Evolutionary conservation across 2,888 invertebrate genomes (phyloP), one percentile per base, ranked within the genome.

Genomic region (Scrobipalpa costella): DNA sequence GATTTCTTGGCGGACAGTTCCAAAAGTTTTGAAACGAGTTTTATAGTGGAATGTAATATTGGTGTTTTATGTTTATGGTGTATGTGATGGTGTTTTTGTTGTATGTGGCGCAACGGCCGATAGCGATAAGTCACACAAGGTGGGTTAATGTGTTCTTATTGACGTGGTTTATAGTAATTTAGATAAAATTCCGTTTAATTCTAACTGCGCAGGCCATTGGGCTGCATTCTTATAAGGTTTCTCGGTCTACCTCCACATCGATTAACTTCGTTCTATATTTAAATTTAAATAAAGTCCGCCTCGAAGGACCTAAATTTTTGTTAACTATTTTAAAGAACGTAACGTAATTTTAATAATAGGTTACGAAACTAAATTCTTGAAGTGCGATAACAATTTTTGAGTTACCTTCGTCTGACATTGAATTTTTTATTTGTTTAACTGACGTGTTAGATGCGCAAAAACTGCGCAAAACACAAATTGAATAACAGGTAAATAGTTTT

Each of bases 81-180:
- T 58, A 47, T 36, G 47, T 47, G 57, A 63, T 68, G 64, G 70
- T 70, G 71, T 70, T 71, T 66, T 61, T 67, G 57, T 65, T 66
- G 60, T 63, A 17, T 44, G 15, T 67, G 65, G 65, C 65, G 68
- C 67, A 68, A 69, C 67, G 63, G 50, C 65, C 55, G 59, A 61
- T 67, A 64, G 52, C 65, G 69, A 75, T 73, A 73, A 71, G 65
- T 67, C 68, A 69, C 66, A 63, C 36, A 67, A 81, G 80, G 80
- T 81, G 67, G 68, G 75, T 76, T 78, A 80, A 78, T 77, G 71
- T 74, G 71, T 76, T 71, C 63, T 72, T 64, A 61, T 73, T 71
- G 67, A 71, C 67, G 63, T 63, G 66, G 64, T 59, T 64, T 65
- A 62, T 68, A 66, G 71, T 71, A 68, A 74, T 79, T 77, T 73